Evolutionary conservation across 2,888 invertebrate species (phyloP).

Genomic region (Eupelmus urozonus): DNA sequence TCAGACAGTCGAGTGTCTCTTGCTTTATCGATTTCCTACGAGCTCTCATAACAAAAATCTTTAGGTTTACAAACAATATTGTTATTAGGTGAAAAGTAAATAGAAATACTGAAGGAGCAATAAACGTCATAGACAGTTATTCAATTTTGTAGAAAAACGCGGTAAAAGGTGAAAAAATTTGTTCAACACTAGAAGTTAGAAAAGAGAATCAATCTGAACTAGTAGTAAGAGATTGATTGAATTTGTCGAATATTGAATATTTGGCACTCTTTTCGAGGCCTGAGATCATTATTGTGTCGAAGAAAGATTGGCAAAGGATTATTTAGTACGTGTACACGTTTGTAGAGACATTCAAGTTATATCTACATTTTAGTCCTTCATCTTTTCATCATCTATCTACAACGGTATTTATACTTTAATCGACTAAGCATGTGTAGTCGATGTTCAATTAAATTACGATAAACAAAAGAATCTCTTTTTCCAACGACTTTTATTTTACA

Average conservation of each 20-base stretch:
- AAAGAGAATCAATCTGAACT: too few species aligned
- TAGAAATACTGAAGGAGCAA: too few species aligned
- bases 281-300: constrained; percentile 44
- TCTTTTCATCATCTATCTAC: constrained; percentile 11
- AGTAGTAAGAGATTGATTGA: constrained; percentile 9
- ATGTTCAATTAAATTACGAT: constrained; percentile 50
- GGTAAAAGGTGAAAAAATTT: too few species aligned
- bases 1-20: constrained; percentile 22
- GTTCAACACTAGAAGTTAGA: too few species aligned
- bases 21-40: not conserved
- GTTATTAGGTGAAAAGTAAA: too few species aligned
- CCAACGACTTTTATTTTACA: not conserved
- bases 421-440: constrained; percentile 36
- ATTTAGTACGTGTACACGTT: not conserved
- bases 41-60: not conserved
- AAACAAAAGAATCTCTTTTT: constrained; percentile 44
- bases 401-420: constrained; percentile 18
- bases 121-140: too few species aligned
- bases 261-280: constrained; percentile 33
- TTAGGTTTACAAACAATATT: too few species aligned
- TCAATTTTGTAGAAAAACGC: too few species aligned
- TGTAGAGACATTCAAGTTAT: constrained; percentile 12
- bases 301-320: constrained; percentile 39
- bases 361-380: constrained; percentile 21
- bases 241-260: constrained; percentile 30